Percentiles rank a stretch among this genome's conserved stretches.
Evolutionary conservation across 2,113 vertebrate genomes (phyloP).

Genomic region (Heloderma charlesbogerti): DNA sequence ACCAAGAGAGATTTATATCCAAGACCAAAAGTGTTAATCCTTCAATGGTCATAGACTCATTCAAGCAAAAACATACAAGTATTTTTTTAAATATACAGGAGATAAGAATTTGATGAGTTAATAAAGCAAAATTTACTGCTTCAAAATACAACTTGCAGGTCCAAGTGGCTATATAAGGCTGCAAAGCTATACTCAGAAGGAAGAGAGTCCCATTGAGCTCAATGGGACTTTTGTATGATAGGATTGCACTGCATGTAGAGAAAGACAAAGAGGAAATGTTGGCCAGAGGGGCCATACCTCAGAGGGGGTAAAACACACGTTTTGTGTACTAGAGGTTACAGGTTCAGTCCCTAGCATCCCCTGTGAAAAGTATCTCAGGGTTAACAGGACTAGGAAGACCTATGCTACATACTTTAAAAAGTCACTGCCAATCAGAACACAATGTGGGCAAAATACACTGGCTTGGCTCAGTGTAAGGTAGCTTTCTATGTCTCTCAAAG

Average conservation of each 20-base stretch:
- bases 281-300: neutral
- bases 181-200: neutral
- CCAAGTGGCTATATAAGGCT: neutral
- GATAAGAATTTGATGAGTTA: neutral
- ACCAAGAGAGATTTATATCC: slow-evolving; percentile 21
- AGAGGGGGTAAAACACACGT: no score
- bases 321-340: neutral
- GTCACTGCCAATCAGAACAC: neutral
- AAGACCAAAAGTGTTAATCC: neutral
- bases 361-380: neutral
- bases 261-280: neutral
- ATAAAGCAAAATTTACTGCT: neutral
- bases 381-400: neutral
- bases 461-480: neutral
- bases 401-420: neutral
- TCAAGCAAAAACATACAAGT: neutral
- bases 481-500: neutral
- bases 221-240: neutral
- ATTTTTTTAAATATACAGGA: neutral
- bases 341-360: neutral
- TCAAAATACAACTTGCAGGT: neutral
- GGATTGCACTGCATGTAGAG: neutral
- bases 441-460: neutral
- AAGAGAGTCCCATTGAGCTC: neutral
- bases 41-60: neutral